Evolutionary conservation across 30 jellyfish, hydroid and myxozoan genomes (phyloP).

Genomic region (Rhopilema esculentum): DNA sequence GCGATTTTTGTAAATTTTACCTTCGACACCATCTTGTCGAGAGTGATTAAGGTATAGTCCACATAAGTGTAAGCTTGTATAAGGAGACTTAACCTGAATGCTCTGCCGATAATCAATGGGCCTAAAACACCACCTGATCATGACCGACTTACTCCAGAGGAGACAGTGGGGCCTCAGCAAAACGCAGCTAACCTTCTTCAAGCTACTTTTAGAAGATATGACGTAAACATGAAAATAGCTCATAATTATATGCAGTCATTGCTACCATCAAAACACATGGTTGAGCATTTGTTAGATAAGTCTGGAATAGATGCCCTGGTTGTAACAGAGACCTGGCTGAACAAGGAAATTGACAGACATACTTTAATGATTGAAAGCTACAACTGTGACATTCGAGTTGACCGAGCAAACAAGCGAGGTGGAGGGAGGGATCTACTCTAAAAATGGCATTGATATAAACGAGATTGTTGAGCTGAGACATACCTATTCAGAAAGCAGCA

Average conservation of each 20-base stretch:
- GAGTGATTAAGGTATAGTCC: no score
- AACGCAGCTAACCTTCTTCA: no score
- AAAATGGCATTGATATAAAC: neutral
- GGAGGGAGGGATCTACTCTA: neutral
- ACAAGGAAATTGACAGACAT: neutral
- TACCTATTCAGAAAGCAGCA: no score
- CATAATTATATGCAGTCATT: neutral
- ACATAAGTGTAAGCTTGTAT: no score
- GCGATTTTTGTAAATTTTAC: no score
- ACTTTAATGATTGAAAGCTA: neutral
- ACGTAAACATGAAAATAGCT: slow-evolving; percentile 7
- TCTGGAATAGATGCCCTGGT: neutral
- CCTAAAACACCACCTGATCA: no score
- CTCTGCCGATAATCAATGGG: no score
- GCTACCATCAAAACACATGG: neutral
- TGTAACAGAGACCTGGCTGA: slow-evolving; percentile 1
- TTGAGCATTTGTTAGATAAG: neutral
- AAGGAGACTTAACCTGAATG: no score
- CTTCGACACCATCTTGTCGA: no score
- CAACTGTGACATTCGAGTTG: neutral
- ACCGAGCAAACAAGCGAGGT: neutral
- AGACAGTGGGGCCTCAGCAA: no score
- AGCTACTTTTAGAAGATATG: no score
- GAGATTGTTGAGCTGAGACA: neutral
- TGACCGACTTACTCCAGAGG: no score